Evolutionary conservation across 1,140 invertebrate species (phyloP).

Genomic region (Hestina assimilis): DNA sequence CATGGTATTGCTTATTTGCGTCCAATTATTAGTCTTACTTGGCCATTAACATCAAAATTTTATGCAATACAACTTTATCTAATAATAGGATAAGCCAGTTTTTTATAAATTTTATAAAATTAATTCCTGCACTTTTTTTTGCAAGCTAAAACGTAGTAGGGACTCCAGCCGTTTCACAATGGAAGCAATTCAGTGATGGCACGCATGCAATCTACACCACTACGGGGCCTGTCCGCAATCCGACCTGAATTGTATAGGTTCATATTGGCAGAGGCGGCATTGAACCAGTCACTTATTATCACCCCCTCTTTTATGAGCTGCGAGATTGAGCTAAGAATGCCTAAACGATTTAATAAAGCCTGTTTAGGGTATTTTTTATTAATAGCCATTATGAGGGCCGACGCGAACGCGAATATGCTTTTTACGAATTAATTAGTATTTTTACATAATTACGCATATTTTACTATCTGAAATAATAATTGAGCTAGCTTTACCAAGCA

Average conservation of each 20-base stretch:
- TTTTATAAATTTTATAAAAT: background rate
- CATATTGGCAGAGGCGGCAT: constrained; percentile 7
- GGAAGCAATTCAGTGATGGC: constrained; percentile 22
- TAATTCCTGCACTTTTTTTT: background rate
- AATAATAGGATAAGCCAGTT: too few relatives aligned
- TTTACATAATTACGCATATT: too few relatives aligned
- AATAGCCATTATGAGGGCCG: too few relatives aligned
- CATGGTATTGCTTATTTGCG: too few relatives aligned
- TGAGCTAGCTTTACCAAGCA: too few relatives aligned
- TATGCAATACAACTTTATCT: too few relatives aligned
- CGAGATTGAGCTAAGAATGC: constrained; percentile 7
- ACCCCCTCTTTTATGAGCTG: constrained; percentile 7
- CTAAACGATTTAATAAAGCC: background rate
- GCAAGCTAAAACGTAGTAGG: background rate
- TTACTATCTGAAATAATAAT: too few relatives aligned
- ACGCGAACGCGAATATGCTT: too few relatives aligned
- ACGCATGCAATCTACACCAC: constrained; percentile 30
- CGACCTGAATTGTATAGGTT: constrained; percentile 32
- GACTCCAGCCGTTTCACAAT: constrained; percentile 5
- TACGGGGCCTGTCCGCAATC: constrained; percentile 31
- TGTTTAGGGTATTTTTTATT: background rate
- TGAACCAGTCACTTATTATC: background rate
- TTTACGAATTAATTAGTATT: too few relatives aligned
- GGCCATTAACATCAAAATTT: too few relatives aligned
- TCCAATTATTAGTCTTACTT: too few relatives aligned